Base-by-base conservation (phyloP, 2,797 vertebrate species). In the Knipowitschia caucasica region DNA sequence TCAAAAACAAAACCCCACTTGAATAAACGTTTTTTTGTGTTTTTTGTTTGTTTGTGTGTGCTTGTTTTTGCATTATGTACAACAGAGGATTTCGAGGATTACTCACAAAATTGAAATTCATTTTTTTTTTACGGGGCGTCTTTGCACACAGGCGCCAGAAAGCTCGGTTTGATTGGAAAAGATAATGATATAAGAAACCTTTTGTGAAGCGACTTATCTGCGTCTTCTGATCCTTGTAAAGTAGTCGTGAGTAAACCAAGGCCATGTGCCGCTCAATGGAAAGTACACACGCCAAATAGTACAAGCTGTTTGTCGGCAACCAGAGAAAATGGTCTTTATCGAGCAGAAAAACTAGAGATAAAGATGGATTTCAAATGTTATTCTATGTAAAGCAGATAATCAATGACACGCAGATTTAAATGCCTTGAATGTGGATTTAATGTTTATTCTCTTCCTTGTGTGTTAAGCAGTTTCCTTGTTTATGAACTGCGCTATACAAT, bases 71-170 rank as follows among this genome's bases (percentile, higher is more conserved):
- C 26, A 5, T 1, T 20, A 50, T 29, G 47, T 50, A n/a, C 11
- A 34, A 24, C 12, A 4, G 30, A n/a, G 31, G 20, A 8, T 50
- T 50, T 27, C 25, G 31, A 9, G 27, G 45, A 47, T 46, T 29
- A 11, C 43, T 50, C 10, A 23, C n/a, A 31, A 26, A 33, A 33
- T 50, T 23, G 20, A 34, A 33, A 50, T 50, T 34, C 30, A 50
- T 33, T 34, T 14, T 14, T 23, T n/a, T n/a, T n/a, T n/a, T n/a
- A n/a, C n/a, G n/a, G 46, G 18, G 46, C 46, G 4, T n/a, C 6
- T 50, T 50, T 50, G 34, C 47, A 31, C 12, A 31, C 27, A 7
- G 7, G 45, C 27, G 21, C 17, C 26, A 47, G 31, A 47, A 11
- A 20, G 27, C 14, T 10, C 10, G 4, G 15, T 15, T 31, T 30